Evolutionary conservation across 2,797 vertebrate genomes (phyloP), one percentile per base, ranked within the genome.

Genomic region (Alauda arvensis): DNA sequence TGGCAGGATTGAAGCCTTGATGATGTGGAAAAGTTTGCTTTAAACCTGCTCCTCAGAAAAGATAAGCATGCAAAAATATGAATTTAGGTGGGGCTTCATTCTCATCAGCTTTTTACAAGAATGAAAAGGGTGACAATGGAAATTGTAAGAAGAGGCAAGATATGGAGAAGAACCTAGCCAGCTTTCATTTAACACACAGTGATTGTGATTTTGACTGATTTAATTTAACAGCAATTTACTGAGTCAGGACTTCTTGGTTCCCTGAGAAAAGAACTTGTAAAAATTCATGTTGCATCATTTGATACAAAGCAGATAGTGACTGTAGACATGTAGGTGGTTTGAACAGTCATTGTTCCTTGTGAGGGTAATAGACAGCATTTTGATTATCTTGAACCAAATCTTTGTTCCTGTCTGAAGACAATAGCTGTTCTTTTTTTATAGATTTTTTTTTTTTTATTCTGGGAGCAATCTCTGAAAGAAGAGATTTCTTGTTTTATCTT

Each of bases 271-370:
- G 11, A 33, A 56, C 43, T 75, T 55, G 57, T 63, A 67, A 90
- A 90, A 84, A 48, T 10, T 10, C n/a, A 28, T 46, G 24, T 83
- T 94, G 60, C 85, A 81, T 85, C 51, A 85, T 83, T 83, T 87
- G 61, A 68, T 88, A 43, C 19, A 31, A 18, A 51, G 76, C 68
- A 79, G 78, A 68, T 86, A 85, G 70, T 40, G 34, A 9, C 31
- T 72, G 11, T 18, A 77, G 77, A 60, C 49, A 33, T 25, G 61
- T 63, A 63, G 60, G 77, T 74, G 56, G 34, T 78, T 91, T 78
- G 52, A 78, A 45, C 19, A 51, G 46, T 45, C 25, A 17, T 3
- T 77, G 4, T 20, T 88, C 40, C 33, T 75, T 2, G 2, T 77
- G 13, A 72, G 52, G 6, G 3, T 60, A 77, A 63, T 8, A 65